Base-by-base conservation (phyloP, 2,888 invertebrate species). In the Nephrocerus scutellatus region DNA sequence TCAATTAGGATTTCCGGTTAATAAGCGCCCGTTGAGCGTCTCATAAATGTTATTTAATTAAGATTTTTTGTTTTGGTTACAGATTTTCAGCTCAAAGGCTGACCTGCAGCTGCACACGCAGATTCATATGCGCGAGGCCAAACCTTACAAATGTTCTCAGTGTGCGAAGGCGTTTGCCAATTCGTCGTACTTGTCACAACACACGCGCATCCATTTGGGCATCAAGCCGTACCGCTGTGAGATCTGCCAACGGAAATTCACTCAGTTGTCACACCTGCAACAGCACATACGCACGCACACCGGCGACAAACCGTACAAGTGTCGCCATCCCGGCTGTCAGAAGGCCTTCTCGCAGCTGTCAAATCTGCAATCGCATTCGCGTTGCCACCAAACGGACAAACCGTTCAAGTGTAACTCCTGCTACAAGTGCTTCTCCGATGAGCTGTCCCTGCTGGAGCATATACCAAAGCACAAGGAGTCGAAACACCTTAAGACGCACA, bases 381-480 rank as follows among this genome's bases (percentile, higher is more conserved):
- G 98, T 50, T 97, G 97, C 74, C 98, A 98, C 74, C 97, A 98
- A 68, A 95, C 96, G 48, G 97, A 98, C 75, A 97, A 96, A 67
- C 97, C 98, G 22, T 97, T 91, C 79, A 96, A 98, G 73, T 98
- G 98, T 75, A 98, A 98, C 77, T 95, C 93, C 53, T 99, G 98
- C 75, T 98, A 98, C 77, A 98, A 98, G 74, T 98, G 97, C 72
- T 98, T 97, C 75, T 82, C 88, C 52, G 96, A 97, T 70, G 98
- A 98, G 71, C 88, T 90, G 49, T 86, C 91, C 51, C 79, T 98
- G 51, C 78, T 97, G 57, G 97, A 97, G 72, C 98, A 98, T 78
- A 98, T 98, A 74, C 97, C 98, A 46, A 98, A 97, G 73, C 98
- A 98, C 75, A 93, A 93, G 74, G 95, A 95, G 71, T 95, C 95